phyloP scores from a whole-genome alignment of 2,888 invertebrate genomes.

The Agrotis ipsilon region DNA sequence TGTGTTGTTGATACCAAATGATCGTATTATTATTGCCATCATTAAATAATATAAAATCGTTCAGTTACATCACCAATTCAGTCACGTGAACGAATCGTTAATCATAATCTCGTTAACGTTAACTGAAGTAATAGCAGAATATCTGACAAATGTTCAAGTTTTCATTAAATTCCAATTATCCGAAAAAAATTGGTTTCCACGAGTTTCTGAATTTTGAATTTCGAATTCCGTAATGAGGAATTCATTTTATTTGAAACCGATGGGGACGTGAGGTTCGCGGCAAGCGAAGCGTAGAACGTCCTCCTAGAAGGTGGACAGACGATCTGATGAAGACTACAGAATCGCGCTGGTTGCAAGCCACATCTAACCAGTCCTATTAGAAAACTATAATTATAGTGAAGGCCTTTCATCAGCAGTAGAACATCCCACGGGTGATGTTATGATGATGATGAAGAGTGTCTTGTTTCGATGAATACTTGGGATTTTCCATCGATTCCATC shows the following conservation, averaged over 20 bases:
- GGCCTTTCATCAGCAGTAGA: too few species aligned
- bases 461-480: too few species aligned
- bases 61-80: conserved; percentile 17
- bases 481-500: too few species aligned
- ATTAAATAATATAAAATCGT: conserved; percentile 25
- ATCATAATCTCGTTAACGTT: conserved; percentile 44
- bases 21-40: conserved; percentile 5
- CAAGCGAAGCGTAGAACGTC: too few species aligned
- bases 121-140: not conserved
- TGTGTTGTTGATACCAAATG: conserved; percentile 6
- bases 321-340: too few species aligned
- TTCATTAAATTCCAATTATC: conserved; percentile 12
- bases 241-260: not conserved
- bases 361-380: too few species aligned
- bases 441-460: too few species aligned
- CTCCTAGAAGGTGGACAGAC: too few species aligned
- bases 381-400: too few species aligned
- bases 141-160: conserved; percentile 4
- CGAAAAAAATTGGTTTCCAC: not conserved
- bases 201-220: not conserved
- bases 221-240: conserved; percentile 6
- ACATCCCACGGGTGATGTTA: too few species aligned
- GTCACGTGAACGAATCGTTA: conserved; percentile 46
- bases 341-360: too few species aligned
- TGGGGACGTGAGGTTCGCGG: not conserved